Conservation (phyloP, 2,888 invertebrate species). For the Microctonus brassicae region DNA sequence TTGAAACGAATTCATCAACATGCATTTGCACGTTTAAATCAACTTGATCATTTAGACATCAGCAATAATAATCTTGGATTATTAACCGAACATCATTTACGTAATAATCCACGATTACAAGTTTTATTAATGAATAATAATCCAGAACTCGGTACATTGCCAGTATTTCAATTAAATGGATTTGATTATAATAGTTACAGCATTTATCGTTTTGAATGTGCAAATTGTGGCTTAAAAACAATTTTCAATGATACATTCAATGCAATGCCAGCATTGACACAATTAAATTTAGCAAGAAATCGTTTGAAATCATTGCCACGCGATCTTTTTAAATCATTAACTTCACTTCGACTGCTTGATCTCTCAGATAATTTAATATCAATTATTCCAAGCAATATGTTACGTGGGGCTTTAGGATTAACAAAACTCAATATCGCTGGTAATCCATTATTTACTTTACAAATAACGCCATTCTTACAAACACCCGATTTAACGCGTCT, state of each 20-base stretch:
- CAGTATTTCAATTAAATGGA: conserved; percentile 77
- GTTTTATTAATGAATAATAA: conserved; percentile 81
- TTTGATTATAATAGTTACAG: conserved; percentile 66
- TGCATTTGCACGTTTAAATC: conserved; percentile 77
- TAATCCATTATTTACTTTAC: conserved; percentile 78
- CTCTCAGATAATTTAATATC: conserved; percentile 79
- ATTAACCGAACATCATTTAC: conserved; percentile 78
- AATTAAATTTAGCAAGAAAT: conserved; percentile 79
- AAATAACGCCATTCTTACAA: conserved; percentile 77
- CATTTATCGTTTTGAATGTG: conserved; percentile 80
- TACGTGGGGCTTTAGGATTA: conserved; percentile 78
- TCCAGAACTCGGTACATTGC: conserved; percentile 77
- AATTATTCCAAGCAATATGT: conserved; percentile 75
- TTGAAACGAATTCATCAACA: conserved; percentile 78
- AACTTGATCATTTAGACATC: conserved; percentile 80
- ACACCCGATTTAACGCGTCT: conserved; percentile 76
- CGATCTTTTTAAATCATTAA: conserved; percentile 67
- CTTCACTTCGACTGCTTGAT: conserved; percentile 78
- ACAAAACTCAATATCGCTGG: conserved; percentile 79
- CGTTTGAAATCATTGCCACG: conserved; percentile 55
- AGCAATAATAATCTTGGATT: conserved; percentile 80
- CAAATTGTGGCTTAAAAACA: conserved; percentile 79
- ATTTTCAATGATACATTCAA: conserved; percentile 77
- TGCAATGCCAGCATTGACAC: conserved; percentile 79
- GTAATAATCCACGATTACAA: conserved; percentile 78